Conservation (phyloP, 2,797 vertebrate species). For the Psittacula derbiana region DNA sequence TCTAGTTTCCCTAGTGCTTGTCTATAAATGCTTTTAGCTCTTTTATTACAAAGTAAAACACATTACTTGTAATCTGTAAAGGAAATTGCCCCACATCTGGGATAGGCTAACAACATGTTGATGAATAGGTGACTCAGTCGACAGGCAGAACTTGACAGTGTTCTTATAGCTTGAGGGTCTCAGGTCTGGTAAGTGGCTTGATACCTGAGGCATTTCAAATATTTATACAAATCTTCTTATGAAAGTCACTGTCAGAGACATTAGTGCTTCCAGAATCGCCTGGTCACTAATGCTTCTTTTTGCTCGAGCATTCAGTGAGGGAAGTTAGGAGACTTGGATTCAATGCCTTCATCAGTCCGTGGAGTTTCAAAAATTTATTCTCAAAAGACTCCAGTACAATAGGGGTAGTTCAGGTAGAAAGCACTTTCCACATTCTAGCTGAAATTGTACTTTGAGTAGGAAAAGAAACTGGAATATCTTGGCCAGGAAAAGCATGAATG, state of each 20-base stretch:
- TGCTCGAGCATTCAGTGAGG: background rate
- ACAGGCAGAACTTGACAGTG: background rate
- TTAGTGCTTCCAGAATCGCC: background rate
- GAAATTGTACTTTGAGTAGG: background rate
- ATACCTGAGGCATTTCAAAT: background rate
- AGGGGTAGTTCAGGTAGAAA: background rate
- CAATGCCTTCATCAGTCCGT: background rate
- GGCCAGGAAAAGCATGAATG: background rate
- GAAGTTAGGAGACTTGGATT: background rate
- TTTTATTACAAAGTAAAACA: background rate
- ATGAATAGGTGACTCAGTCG: background rate
- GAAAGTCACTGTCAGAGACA: background rate
- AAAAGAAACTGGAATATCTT: background rate
- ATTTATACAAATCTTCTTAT: background rate
- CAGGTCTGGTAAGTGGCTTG: background rate
- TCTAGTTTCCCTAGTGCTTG: background rate
- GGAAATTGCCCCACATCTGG: background rate
- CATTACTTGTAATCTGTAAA: background rate
- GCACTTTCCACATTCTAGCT: background rate
- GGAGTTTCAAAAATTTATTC: background rate
- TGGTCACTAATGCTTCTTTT: background rate
- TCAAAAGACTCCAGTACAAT: background rate
- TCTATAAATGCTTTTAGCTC: background rate
- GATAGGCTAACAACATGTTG: background rate
- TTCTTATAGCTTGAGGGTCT: background rate